Conservation (phyloP, 2,888 invertebrate genomes). For the Plebejus anna region DNA sequence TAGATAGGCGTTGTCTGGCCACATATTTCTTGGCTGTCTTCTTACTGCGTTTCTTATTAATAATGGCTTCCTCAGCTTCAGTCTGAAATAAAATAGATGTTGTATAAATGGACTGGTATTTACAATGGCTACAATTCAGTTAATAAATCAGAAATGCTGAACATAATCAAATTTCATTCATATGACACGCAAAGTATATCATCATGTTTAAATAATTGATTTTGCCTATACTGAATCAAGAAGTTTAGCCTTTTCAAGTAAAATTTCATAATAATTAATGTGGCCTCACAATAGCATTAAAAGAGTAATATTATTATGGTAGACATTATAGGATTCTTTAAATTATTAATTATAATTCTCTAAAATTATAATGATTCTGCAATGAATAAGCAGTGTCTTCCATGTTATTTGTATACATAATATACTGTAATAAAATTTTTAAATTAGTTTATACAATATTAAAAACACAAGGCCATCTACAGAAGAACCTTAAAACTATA, state of each 20-base stretch:
- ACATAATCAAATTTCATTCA: constrained; percentile 53
- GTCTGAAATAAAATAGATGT: constrained; percentile 77
- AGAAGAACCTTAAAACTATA: no score
- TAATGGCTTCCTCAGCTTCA: constrained; percentile 95
- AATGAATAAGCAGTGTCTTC: no score
- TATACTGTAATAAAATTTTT: no score
- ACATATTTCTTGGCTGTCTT: constrained; percentile 96
- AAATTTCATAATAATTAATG: not conserved
- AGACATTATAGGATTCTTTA: no score
- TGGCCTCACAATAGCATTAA: not conserved
- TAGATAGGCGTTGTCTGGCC: constrained; percentile 93
- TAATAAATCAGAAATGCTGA: constrained; percentile 30
- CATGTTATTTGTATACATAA: no score
- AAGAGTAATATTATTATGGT: no score
- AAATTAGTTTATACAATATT: no score
- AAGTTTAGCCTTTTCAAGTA: not conserved
- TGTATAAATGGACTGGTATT: constrained; percentile 4
- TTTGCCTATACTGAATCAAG: not conserved
- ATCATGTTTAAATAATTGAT: constrained; percentile 47
- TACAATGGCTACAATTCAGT: no score
- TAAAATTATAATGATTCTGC: no score
- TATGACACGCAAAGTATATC: constrained; percentile 80
- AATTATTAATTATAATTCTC: no score
- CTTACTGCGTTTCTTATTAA: constrained; percentile 96
- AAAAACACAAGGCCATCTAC: no score